These are phyloP conservation scores for Upupa epops DNA, from an alignment of 2,113 vertebrate genomes.

Conservation along the genomic window DNA sequence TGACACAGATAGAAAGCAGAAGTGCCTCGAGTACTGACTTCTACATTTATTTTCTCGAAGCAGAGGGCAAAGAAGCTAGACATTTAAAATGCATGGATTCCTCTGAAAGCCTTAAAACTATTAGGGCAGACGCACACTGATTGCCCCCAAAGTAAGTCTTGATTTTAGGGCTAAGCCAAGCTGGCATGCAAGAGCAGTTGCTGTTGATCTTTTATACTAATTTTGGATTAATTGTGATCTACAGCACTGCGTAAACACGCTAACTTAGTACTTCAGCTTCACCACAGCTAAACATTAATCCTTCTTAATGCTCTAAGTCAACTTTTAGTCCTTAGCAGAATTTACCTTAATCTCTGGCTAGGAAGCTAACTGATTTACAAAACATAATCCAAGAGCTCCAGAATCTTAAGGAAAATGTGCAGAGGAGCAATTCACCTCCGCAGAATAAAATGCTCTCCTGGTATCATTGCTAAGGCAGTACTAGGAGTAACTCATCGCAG, in stretches of 20 bases:
- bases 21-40: background rate
- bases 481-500: background rate
- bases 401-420: slow-evolving; percentile 78
- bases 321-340: slow-evolving; percentile 99
- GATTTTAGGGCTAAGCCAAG: slow-evolving; percentile 88
- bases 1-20: slow-evolving; percentile 47
- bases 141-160: slow-evolving; percentile 85
- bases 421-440: slow-evolving; percentile 59
- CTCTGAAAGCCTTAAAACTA: slow-evolving; percentile 62
- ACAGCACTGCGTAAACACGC: slow-evolving; percentile 94
- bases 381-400: slow-evolving; percentile 86
- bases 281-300: slow-evolving; percentile 98
- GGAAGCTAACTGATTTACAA: slow-evolving; percentile 93
- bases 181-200: slow-evolving; percentile 85
- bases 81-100: slow-evolving; percentile 66
- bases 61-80: slow-evolving; percentile 52
- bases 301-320: slow-evolving; percentile 99
- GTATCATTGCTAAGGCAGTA: background rate
- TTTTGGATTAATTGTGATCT: slow-evolving; percentile 99
- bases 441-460: slow-evolving; percentile 13
- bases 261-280: slow-evolving; percentile 90
- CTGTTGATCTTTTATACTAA: slow-evolving; percentile 99
- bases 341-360: slow-evolving; percentile 99
- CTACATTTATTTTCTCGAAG: slow-evolving; percentile 59
- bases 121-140: slow-evolving; percentile 61